Evolutionary conservation across 2,888 invertebrate species (phyloP).

Genomic region (Euplexia lucipara): DNA sequence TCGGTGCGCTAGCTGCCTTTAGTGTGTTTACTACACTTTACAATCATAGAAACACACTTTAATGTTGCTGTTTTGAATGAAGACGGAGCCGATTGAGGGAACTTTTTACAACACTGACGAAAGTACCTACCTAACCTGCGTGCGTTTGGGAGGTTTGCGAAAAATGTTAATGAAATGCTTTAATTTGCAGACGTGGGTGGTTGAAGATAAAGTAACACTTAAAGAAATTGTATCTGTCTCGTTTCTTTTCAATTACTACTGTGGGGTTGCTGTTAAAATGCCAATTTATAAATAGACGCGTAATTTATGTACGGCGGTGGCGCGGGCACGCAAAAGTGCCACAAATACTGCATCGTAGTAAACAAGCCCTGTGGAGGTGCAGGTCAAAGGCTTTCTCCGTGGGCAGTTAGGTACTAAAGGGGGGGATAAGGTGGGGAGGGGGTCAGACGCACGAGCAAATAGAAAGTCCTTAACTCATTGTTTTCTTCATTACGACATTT

Average conservation of each 20-base stretch:
- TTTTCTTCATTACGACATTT: conserved; percentile 88
- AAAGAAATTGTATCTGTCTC: conserved; percentile 11
- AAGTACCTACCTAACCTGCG: conserved; percentile 12
- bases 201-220: conserved; percentile 1
- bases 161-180: background rate
- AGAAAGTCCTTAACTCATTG: conserved; percentile 87
- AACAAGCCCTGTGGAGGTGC: conserved; percentile 79
- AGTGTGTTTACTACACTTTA: conserved; percentile 66
- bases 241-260: conserved; percentile 35
- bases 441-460: conserved; percentile 77
- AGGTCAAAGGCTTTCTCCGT: conserved; percentile 89
- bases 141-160: background rate
- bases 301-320: conserved; percentile 62
- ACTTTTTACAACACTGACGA: conserved; percentile 17
- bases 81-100: conserved; percentile 13
- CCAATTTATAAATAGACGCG: conserved; percentile 62
- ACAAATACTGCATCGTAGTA: conserved; percentile 76
- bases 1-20: conserved; percentile 60
- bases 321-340: conserved; percentile 74
- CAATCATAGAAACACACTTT: conserved; percentile 62
- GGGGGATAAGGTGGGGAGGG: conserved; percentile 62
- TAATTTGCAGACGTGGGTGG: background rate
- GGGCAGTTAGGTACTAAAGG: conserved; percentile 75
- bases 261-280: conserved; percentile 40
- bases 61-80: conserved; percentile 41